These are phyloP conservation scores for Megalonaias nervosa DNA, from an alignment of 1,140 invertebrate species.

Conservation along the genomic window DNA sequence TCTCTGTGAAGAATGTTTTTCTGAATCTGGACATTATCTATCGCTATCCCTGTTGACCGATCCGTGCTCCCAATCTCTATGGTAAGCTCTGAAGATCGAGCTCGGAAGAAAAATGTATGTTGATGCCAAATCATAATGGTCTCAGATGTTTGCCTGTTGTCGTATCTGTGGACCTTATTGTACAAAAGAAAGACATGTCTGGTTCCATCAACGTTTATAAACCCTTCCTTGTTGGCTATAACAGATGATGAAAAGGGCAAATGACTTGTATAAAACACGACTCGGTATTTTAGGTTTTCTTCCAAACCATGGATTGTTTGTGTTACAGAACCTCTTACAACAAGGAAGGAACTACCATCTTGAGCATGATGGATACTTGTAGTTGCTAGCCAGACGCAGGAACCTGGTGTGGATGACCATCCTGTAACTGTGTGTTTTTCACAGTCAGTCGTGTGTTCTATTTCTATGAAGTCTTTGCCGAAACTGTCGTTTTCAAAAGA, in stretches of 20 bases:
- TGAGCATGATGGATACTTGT: constrained; percentile 8
- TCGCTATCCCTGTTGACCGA: constrained; percentile 23
- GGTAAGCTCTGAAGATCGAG: background rate
- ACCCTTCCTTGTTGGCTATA: constrained; percentile 38
- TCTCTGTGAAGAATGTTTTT: background rate
- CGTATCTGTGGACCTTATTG: constrained; percentile 12
- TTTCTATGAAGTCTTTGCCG: background rate
- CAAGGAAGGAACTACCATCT: constrained; percentile 24
- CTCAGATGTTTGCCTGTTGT: too few species aligned
- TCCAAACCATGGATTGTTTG: constrained; percentile 20
- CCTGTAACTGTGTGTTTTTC: constrained; percentile 3
- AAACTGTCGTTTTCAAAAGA: constrained; percentile 43
- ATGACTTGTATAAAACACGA: constrained; percentile 36
- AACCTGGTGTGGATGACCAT: background rate
- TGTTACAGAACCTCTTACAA: constrained; percentile 23
- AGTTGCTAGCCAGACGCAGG: constrained; percentile 25
- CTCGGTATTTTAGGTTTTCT: constrained; percentile 18
- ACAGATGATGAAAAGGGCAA: constrained; percentile 16
- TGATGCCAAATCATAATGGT: constrained; percentile 32
- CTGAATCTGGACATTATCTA: constrained; percentile 35
- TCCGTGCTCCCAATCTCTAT: constrained; percentile 24
- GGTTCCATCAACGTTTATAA: constrained; percentile 22
- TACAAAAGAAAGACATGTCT: constrained; percentile 42
- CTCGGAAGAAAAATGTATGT: constrained; percentile 40
- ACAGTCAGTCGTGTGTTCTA: constrained; percentile 17